phyloP scores from a whole-genome alignment of 2,797 vertebrate species.

The Hephaestus fuliginosus region DNA sequence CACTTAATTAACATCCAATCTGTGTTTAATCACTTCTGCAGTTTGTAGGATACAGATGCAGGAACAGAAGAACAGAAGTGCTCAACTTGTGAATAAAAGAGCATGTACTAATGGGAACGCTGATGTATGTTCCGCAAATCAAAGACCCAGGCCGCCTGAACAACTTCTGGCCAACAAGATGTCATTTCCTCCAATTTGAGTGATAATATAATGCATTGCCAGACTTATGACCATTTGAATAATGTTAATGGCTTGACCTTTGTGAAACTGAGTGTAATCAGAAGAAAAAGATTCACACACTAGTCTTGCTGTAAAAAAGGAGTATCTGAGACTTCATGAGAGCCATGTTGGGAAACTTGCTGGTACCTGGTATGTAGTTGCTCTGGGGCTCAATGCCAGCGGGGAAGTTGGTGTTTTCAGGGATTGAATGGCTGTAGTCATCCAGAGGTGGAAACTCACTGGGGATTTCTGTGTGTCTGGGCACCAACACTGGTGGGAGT shows the following conservation, averaged over 20 bases:
- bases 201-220: not conserved
- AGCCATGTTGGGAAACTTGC: not conserved
- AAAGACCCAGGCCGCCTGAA: not conserved
- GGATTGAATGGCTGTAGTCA: slow-evolving; percentile 99
- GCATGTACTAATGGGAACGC: not conserved
- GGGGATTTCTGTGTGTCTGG: slow-evolving; percentile 96
- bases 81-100: not conserved
- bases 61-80: not conserved
- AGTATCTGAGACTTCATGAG: not conserved
- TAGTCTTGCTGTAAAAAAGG: not conserved
- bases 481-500: slow-evolving; percentile 96
- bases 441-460: slow-evolving; percentile 96
- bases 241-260: not conserved
- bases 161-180: not conserved
- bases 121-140: not conserved
- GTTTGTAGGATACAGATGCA: not conserved
- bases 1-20: not conserved
- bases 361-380: slow-evolving; percentile 98
- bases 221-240: not conserved
- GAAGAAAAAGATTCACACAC: not conserved
- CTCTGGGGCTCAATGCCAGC: slow-evolving; percentile 98
- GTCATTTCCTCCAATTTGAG: not conserved
- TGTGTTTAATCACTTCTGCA: not conserved
- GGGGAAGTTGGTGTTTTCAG: slow-evolving; percentile 99
- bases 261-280: no score